Percentiles rank a stretch among this genome's conserved stretches.
These are phyloP conservation scores for Mesochorus sp. DNA, from an alignment of 2,888 invertebrate species.

Conservation along the genomic window DNA sequence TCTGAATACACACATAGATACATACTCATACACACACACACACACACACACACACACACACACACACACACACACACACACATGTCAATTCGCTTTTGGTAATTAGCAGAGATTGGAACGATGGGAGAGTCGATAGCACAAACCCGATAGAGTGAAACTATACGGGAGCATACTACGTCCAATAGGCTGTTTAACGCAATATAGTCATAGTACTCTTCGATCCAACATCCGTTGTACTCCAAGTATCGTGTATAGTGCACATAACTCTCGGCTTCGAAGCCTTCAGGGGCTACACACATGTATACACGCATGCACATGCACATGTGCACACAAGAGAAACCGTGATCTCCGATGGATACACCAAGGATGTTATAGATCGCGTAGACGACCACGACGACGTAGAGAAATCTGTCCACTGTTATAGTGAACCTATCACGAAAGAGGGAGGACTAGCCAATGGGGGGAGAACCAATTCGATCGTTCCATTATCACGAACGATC, in stretches of 20 bases:
- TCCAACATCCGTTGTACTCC: neutral
- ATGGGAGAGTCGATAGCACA: conserved; percentile 41
- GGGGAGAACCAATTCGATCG: conserved; percentile 30
- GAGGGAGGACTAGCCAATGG: neutral
- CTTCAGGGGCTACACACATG: neutral
- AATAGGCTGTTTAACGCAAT: conserved; percentile 7
- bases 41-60: conserved; percentile 26
- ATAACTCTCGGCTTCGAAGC: conserved; percentile 35
- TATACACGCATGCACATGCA: conserved; percentile 35
- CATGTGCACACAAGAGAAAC: too few species aligned
- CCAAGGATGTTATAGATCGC: conserved; percentile 6
- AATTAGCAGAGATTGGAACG: conserved; percentile 65
- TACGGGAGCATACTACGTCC: conserved; percentile 8
- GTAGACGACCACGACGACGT: conserved; percentile 9
- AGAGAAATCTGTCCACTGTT: neutral
- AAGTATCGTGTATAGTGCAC: conserved; percentile 4
- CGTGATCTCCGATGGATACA: conserved; percentile 20
- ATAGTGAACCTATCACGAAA: neutral
- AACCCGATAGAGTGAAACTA: conserved; percentile 37
- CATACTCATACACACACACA: too few species aligned
- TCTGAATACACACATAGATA: too few species aligned
- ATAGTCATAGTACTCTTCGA: neutral
- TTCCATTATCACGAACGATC: conserved; percentile 38
- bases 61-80: conserved; percentile 13
- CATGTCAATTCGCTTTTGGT: conserved; percentile 60